These are phyloP conservation scores for Philhelius pedissequus DNA, from an alignment of 2,888 invertebrate genomes.

Conservation along the genomic window DNA sequence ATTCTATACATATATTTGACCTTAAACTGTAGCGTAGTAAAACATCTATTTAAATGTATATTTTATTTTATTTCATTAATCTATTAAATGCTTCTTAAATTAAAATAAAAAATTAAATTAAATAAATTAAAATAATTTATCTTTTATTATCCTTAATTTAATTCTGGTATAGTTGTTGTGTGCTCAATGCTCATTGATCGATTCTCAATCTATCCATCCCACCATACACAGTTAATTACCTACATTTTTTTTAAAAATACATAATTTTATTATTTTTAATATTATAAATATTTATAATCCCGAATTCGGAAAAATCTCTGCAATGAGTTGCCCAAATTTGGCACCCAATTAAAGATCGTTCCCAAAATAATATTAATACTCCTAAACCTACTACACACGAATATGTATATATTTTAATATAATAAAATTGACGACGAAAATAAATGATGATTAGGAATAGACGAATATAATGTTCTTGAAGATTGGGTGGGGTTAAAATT, in stretches of 20 bases:
- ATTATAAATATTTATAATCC: constrained; percentile 51
- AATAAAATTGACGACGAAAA: constrained; percentile 8
- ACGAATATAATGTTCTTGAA: neutral
- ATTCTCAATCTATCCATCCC: constrained; percentile 19
- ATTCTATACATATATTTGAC: no score
- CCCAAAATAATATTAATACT: constrained; percentile 41
- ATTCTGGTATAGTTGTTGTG: constrained; percentile 27
- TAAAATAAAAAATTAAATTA: constrained; percentile 74
- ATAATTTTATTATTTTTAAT: constrained; percentile 36
- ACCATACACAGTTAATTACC: constrained; percentile 20
- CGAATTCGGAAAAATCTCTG: constrained; percentile 43
- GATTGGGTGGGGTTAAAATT: constrained; percentile 18
- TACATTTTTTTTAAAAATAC: constrained; percentile 20
- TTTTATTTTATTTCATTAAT: constrained; percentile 70
- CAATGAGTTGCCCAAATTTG: constrained; percentile 26
- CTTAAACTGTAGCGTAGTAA: no score
- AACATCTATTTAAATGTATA: neutral
- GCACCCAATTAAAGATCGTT: constrained; percentile 43
- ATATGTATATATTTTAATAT: neutral
- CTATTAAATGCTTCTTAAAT: constrained; percentile 79
- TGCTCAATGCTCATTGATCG: constrained; percentile 12
- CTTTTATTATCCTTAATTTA: constrained; percentile 43
- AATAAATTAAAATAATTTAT: constrained; percentile 71
- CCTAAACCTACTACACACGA: constrained; percentile 52
- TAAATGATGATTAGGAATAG: neutral